Base-by-base conservation (phyloP, 2,888 invertebrate species). In the Isotomurus palustris region DNA sequence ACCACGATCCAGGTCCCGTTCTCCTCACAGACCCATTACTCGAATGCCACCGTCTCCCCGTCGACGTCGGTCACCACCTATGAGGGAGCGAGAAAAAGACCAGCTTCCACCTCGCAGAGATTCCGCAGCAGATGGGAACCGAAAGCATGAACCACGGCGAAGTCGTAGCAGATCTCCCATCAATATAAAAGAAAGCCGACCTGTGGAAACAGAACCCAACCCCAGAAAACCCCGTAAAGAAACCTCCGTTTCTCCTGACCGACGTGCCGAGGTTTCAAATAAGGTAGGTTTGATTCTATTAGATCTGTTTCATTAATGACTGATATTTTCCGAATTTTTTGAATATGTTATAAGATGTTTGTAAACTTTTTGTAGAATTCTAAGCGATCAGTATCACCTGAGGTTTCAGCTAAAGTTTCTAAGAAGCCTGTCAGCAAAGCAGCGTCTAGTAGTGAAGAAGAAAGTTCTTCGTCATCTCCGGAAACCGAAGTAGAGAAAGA, bases 151-250 rank as follows among this genome's bases (percentile, higher is more conserved):
- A 56, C 53, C 48, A 21, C 29, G 54, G 28, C 32, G 76, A 21
- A 76, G 76, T 58, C 74, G 77, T 8, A 73, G 72, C 60, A 65
- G 70, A 74, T 79, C 22, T 77, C 76, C 70, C 71, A 72, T 44
- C 59, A 71, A 41, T 77, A 79, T 25, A 78, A 79, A 2, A 78
- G 78, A 35, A 14, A 52, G 64, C 21, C 43, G 43, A 4, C n/a
- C n/a, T n/a, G 5, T 8, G 21, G 43, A 43, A 8, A 43, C 8
- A 24, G 43, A 40, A 40, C 19, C 14, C 22, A 43, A 43, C n/a
- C n/a, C n/a, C n/a, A n/a, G n/a, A n/a, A n/a, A n/a, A n/a, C n/a
- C n/a, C n/a, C n/a, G n/a, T n/a, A n/a, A n/a, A n/a, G n/a, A n/a
- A n/a, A n/a, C n/a, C n/a, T n/a, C n/a, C n/a, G n/a, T n/a, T n/a